Base-by-base conservation (phyloP, 2,113 vertebrate species). In the Morone saxatilis region DNA sequence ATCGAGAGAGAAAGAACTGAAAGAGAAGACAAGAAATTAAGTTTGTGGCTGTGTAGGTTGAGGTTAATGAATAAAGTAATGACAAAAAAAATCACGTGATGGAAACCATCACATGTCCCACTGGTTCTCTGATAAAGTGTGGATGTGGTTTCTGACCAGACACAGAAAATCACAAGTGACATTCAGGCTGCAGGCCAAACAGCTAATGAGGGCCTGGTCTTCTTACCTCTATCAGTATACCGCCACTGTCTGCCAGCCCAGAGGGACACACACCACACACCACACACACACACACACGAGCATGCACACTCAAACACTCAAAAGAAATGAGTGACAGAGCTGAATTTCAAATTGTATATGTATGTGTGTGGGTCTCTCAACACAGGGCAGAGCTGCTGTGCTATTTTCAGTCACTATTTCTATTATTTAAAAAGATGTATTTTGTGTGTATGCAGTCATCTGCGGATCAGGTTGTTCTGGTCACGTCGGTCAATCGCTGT, bases 141-240 rank as follows among this genome's bases (percentile, higher is more conserved):
- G 67, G 69, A 85, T 75, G 80, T 75, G 76, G 47, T 77, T 63
- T 75, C 77, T 88, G 86, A 88, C 86, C 72, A 80, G 83, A 72
- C 71, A 86, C 38, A 78, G 74, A 89, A 85, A 88, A 87, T 86
- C 74, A 66, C 60, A 65, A 81, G 75, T 80, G 80, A 87, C 83
- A 86, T 71, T 86, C 69, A 83, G 72, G 85, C 91, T 90, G 66
- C 67, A 68, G 88, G 91, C 86, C 78, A 85, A 86, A 83, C 61
- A 71, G 83, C 79, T 90, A 89, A 91, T n/a, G n/a, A n/a, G n/a
- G n/a, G n/a, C n/a, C n/a, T n/a, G n/a, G n/a, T n/a, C n/a, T n/a
- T n/a, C n/a, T n/a, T n/a, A n/a, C n/a, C n/a, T n/a, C n/a, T n/a
- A n/a, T 92, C 90, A 81, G 83, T 70, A 62, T 8, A 72, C 74